Evolutionary conservation across 2,113 vertebrate species (phyloP), one percentile per base, ranked within the genome.

Genomic region (Steatornis caripensis): DNA sequence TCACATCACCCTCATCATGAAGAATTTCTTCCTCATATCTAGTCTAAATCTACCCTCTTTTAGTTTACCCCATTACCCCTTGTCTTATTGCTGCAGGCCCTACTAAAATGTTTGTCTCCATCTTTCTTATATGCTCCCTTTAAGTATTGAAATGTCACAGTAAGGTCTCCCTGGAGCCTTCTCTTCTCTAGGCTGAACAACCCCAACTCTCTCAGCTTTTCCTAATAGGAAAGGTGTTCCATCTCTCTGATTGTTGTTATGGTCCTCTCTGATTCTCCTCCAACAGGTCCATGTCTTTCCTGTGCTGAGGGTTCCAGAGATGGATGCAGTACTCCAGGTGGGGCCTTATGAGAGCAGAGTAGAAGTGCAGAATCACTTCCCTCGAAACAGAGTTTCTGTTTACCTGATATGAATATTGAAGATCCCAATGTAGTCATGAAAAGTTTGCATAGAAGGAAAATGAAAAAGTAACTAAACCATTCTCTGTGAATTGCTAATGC

Each of bases 281-380:
- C 11, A 74, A 22, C 13, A 54, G 34, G 2, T 34, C 49, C 18
- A 12, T 55, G 11, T 64, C 14, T 13, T 46, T 72, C 26, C 7
- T 46, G 5, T 36, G 7, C 20, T 55, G 51, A n/a, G 15, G 11
- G 2, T 11, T n/a, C 37, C 14, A 46, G 51, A n/a, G 5, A 30
- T 43, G 45, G 8, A 23, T 6, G 2, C 24, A 43, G 34, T 24
- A 34, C 17, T 62, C 13, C 37, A 45, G 39, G 39, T 46, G 13
- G 7, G 21, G 27, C 37, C 21, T 26, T 17, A 26, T 2, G 3
- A 75, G 18, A 39, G 21, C 0, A 0, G 21, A 39, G 23, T 11
- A 65, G 41, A 64, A 9, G 8, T 16, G 13, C 14, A 55, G 60
- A 37, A 55, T 55, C 7, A 64, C 9, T 7, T 34, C 34, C 11